Percentiles rank a stretch among this genome's conserved stretches.
Evolutionary conservation across 2,888 invertebrate genomes (phyloP).

Genomic region (Amphipyra tragopoginis): DNA sequence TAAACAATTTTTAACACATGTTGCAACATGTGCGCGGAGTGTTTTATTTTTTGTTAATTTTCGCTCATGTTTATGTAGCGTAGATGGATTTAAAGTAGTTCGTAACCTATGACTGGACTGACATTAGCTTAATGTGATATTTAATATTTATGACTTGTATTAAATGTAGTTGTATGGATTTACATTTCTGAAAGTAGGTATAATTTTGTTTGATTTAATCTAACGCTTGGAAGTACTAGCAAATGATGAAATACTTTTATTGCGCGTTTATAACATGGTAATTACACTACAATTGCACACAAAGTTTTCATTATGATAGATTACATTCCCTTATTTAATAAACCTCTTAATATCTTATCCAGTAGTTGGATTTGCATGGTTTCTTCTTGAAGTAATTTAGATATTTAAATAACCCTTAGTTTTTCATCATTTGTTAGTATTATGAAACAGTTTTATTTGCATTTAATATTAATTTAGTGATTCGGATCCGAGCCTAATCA

Average conservation of each 20-base stretch:
- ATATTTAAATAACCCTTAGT: slow-evolving; percentile 1
- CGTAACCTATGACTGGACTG: slow-evolving; percentile 85
- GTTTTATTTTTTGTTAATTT: slow-evolving; percentile 53
- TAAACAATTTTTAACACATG: slow-evolving; percentile 37
- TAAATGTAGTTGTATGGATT: slow-evolving; percentile 78
- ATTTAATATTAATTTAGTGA: slow-evolving; percentile 79
- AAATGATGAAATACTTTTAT: slow-evolving; percentile 32
- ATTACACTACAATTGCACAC: background rate
- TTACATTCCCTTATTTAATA: slow-evolving; percentile 31
- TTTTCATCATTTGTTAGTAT: slow-evolving; percentile 67
- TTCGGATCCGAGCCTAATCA: slow-evolving; percentile 79
- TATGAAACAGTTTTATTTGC: slow-evolving; percentile 72
- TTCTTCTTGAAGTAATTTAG: slow-evolving; percentile 5
- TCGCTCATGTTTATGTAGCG: slow-evolving; percentile 70
- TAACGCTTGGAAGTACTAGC: slow-evolving; percentile 59
- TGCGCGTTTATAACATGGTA: background rate
- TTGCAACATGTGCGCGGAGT: slow-evolving; percentile 44
- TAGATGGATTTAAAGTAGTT: slow-evolving; percentile 74
- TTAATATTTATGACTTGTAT: slow-evolving; percentile 87
- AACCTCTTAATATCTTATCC: background rate
- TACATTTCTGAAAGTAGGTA: slow-evolving; percentile 69
- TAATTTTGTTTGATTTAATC: slow-evolving; percentile 67
- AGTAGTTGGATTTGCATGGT: slow-evolving; percentile 8
- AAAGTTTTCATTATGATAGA: slow-evolving; percentile 1
- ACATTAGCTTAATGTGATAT: slow-evolving; percentile 89